Base-by-base conservation (phyloP, 2,797 vertebrate genomes). In the Molossus molossus region DNA sequence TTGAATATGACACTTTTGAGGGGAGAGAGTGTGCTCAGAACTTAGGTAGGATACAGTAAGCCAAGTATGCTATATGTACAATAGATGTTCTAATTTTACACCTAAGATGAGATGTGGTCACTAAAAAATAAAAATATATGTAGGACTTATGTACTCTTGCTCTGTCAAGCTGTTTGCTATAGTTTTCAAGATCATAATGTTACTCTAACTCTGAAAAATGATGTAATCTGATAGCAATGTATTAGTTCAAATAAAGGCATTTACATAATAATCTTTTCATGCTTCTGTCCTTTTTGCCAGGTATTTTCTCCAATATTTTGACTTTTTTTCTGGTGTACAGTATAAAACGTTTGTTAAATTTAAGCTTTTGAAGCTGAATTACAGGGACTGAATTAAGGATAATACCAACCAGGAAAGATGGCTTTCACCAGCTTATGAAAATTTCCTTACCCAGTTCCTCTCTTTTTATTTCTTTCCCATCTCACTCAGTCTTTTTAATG, bases 131-230 rank as follows among this genome's bases (percentile, higher is more conserved):
- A 97, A 98, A 96, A 96, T 94, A 91, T 98, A 96, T 96, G 95
- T 98, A 98, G 93, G 96, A 98, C 95, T 98, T 98, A 98, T 98
- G 94, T 98, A 98, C 97, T 98, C 98, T 98, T 98, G 98, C 98
- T 99, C 98, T 98, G 98, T 98, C 98, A 98, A 98, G 97, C 98
- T 98, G 92, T 98, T 98, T 98, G 98, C 98, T 98, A 80, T 98
- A 98, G 87, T 98, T 98, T 98, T 97, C 86, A 97, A 98, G 97
- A 98, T 98, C 97, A 95, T 98, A 97, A 96, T 98, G 98, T 98
- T 98, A 97, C 97, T 98, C 97, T 97, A 97, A 98, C 98, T 98
- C 98, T 98, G 98, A 97, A 94, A 98, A 98, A 94, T 97, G 93
- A 98, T 98, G 97, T 98, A 98, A 98, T 98, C 98, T 97, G 98